Percentiles rank a stretch among this genome's conserved stretches.
Conservation (phyloP, 2,888 invertebrate species). For the Eupithecia inturbata region DNA sequence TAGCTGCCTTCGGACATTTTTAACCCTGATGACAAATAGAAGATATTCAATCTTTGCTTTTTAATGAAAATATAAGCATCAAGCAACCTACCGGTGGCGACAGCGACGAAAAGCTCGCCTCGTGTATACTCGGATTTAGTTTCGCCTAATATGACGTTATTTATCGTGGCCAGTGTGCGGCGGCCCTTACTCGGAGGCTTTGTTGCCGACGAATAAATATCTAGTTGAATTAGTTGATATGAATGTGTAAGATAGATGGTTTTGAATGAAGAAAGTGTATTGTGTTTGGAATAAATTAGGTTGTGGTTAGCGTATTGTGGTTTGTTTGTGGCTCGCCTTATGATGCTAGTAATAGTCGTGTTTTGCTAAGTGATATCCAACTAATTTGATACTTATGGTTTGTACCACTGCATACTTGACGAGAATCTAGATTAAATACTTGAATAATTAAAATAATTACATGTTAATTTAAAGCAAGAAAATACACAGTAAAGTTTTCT, state of each 20-base stretch:
- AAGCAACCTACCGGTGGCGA: not conserved
- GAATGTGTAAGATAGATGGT: conserved; percentile 58
- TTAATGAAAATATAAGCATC: not conserved
- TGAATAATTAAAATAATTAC: no score
- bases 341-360: not conserved
- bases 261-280: conserved; percentile 52
- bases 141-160: conserved; percentile 73
- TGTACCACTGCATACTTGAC: not conserved
- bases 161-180: conserved; percentile 68
- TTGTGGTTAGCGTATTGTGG: conserved; percentile 26
- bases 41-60: not conserved
- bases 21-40: not conserved
- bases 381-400: not conserved
- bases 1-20: no score
- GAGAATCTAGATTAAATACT: no score
- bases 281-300: conserved; percentile 40
- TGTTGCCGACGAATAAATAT: conserved; percentile 67
- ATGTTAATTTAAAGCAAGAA: no score
- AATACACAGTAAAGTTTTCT: no score
- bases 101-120: not conserved
- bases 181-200: conserved; percentile 69
- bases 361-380: not conserved
- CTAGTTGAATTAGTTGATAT: conserved; percentile 66
- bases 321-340: conserved; percentile 20
- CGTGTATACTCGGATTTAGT: conserved; percentile 63